These are phyloP conservation scores for Fulica atra DNA, from an alignment of 2,113 vertebrate genomes.

Conservation along the genomic window DNA sequence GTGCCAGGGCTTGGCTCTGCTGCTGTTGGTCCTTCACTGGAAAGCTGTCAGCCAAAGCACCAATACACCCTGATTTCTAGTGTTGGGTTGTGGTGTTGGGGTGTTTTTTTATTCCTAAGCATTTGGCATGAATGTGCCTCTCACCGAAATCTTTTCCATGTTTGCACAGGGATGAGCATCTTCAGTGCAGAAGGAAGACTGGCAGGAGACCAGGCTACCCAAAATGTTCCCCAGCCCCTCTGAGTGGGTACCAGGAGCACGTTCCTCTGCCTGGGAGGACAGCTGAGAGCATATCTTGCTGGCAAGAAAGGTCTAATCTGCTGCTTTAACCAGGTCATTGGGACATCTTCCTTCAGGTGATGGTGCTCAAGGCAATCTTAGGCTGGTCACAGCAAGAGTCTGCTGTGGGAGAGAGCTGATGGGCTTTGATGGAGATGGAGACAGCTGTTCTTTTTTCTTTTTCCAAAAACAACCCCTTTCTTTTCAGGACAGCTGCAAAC, in stretches of 20 bases:
- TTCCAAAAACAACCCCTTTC: neutral
- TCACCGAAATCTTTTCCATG: neutral
- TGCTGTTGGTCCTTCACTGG: neutral
- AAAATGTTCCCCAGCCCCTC: neutral
- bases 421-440: neutral
- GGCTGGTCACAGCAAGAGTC: neutral
- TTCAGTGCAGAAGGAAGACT: neutral
- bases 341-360: neutral
- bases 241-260: neutral
- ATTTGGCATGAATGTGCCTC: neutral
- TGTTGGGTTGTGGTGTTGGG: too few species aligned
- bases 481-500: neutral
- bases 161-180: neutral
- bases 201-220: neutral
- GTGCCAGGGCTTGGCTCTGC: neutral
- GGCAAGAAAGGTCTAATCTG: neutral
- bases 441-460: neutral
- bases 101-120: neutral
- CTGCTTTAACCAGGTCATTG: neutral
- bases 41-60: neutral
- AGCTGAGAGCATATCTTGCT: neutral
- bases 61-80: neutral
- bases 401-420: neutral
- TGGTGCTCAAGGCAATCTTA: neutral
- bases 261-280: neutral